phyloP scores from a whole-genome alignment of 2,888 invertebrate species.

The Torymus texanus region DNA sequence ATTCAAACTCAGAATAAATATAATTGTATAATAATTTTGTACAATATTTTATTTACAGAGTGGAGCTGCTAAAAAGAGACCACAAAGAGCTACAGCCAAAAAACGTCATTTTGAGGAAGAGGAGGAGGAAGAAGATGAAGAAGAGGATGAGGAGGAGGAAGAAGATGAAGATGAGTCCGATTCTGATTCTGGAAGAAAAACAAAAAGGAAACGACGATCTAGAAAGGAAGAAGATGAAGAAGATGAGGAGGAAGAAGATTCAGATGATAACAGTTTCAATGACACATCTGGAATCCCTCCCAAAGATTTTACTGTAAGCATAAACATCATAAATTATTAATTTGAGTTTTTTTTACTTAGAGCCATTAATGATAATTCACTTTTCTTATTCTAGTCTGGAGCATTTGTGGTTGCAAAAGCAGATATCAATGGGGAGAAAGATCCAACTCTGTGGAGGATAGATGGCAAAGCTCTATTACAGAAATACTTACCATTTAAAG shows the following conservation, averaged over 20 bases:
- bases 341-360: conserved; percentile 20
- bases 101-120: conserved; percentile 73
- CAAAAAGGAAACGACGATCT: conserved; percentile 63
- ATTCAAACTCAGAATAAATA: too few species aligned
- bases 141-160: conserved; percentile 72
- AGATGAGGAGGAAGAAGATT: conserved; percentile 72
- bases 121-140: conserved; percentile 71
- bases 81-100: conserved; percentile 68
- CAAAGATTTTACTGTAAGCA: conserved; percentile 71
- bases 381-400: conserved; percentile 74
- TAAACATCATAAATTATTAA: conserved; percentile 12
- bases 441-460: conserved; percentile 80
- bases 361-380: conserved; percentile 10
- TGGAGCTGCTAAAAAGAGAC: conserved; percentile 62
- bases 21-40: too few species aligned
- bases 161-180: conserved; percentile 71
- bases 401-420: conserved; percentile 79
- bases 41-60: conserved; percentile 32
- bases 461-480: conserved; percentile 79
- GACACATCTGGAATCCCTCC: conserved; percentile 71
- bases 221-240: conserved; percentile 66
- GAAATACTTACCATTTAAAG: conserved; percentile 78
- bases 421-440: conserved; percentile 75
- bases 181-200: conserved; percentile 69
- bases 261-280: conserved; percentile 70